A percentile compares a stretch with the other conserved stretches of the same genome.
Evolutionary conservation across 2,113 vertebrate species (phyloP).

Genomic region (Oncorhynchus clarkii): DNA sequence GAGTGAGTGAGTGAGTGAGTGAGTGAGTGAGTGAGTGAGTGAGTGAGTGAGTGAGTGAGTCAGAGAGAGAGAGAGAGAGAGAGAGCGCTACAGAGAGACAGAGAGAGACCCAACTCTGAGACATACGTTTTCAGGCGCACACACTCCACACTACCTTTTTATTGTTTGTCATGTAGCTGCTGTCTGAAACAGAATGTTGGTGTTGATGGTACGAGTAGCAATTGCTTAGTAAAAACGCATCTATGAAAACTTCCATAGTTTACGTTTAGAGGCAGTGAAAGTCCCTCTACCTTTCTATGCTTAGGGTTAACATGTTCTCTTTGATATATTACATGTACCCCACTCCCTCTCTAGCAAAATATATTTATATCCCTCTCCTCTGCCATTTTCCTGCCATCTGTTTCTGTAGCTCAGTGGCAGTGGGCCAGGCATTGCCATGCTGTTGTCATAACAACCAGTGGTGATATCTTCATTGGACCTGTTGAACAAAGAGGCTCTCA

Average conservation of each 20-base stretch:
- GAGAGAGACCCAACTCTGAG: background rate
- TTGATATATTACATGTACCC: background rate
- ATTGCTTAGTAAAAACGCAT: too few species aligned
- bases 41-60: too few species aligned
- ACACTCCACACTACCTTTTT: slow-evolving; percentile 48
- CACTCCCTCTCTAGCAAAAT: background rate
- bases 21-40: too few species aligned
- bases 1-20: too few species aligned
- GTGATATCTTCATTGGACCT: slow-evolving; percentile 49
- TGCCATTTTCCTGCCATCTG: slow-evolving; percentile 33
- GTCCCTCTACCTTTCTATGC: slow-evolving; percentile 3
- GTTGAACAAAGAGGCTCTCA: slow-evolving; percentile 41
- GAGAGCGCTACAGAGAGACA: too few species aligned
- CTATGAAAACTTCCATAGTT: too few species aligned
- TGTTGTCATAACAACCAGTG: slow-evolving; percentile 44
- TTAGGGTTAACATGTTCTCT: slow-evolving; percentile 2
- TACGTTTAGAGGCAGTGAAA: too few species aligned
- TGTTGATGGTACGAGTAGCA: background rate
- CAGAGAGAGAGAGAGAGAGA: too few species aligned
- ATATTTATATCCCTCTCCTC: slow-evolving; percentile 6
- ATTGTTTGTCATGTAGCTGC: slow-evolving; percentile 47
- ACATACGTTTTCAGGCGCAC: slow-evolving; percentile 26
- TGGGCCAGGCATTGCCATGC: slow-evolving; percentile 35
- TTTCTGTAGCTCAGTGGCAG: slow-evolving; percentile 43
- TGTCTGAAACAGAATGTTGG: slow-evolving; percentile 15